Conservation (phyloP, 2,113 vertebrate species). For the Tragelaphus scriptus region DNA sequence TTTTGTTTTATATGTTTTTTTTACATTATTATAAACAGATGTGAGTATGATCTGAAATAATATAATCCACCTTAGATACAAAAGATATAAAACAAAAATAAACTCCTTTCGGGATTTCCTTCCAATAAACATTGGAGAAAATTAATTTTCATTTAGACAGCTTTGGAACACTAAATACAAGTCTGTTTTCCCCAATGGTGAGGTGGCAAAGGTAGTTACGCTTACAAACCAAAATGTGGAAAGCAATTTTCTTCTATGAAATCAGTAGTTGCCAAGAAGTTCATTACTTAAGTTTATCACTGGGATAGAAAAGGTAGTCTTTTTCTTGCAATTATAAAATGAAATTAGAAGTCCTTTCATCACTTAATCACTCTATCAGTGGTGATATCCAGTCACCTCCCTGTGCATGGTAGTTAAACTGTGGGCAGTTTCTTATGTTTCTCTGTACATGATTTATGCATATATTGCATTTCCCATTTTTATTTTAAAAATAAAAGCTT, state of each 20-base stretch:
- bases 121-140: neutral
- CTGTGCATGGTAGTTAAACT: neutral
- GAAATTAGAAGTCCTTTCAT: neutral
- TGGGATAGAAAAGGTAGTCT: neutral
- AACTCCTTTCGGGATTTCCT: neutral
- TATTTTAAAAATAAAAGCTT: neutral
- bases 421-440: neutral
- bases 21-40: constrained; percentile 75
- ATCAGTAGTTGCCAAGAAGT: neutral
- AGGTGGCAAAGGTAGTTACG: neutral
- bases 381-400: neutral
- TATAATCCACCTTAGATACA: constrained; percentile 31
- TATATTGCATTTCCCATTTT: neutral
- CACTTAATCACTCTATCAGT: neutral
- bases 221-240: constrained; percentile 7
- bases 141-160: constrained; percentile 49
- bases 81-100: constrained; percentile 31
- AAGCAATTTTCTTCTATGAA: neutral
- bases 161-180: constrained; percentile 23
- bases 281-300: neutral
- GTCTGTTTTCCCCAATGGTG: neutral
- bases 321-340: neutral
- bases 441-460: neutral
- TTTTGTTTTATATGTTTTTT: constrained; percentile 56
- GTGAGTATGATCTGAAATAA: constrained; percentile 64